Conservation (phyloP, 2,113 vertebrate genomes). For the Stomatorhinus ivindoensis region DNA sequence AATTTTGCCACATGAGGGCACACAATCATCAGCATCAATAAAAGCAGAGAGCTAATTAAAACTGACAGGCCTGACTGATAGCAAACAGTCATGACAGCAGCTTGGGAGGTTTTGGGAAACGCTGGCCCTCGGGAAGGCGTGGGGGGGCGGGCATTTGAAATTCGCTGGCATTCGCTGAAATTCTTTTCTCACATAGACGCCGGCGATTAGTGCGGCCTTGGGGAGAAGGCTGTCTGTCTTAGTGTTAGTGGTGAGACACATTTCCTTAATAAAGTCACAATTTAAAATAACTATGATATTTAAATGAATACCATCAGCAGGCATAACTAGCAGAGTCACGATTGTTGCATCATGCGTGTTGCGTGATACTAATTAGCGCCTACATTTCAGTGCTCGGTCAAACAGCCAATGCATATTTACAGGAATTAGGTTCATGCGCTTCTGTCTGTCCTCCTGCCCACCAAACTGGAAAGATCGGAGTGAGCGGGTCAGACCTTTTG, state of each 20-base stretch:
- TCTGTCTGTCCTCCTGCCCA: not conserved
- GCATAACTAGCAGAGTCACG: not conserved
- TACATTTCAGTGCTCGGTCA: not conserved
- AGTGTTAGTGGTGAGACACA: not conserved
- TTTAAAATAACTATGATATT: not conserved
- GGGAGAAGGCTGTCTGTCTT: not conserved
- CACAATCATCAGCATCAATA: slow-evolving; percentile 29
- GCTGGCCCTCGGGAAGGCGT: not conserved
- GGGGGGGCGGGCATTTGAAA: not conserved
- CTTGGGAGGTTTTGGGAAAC: not conserved
- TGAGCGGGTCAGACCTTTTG: not conserved
- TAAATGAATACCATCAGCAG: not conserved
- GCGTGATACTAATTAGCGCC: not conserved
- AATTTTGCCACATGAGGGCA: slow-evolving; percentile 28
- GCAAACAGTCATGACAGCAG: not conserved
- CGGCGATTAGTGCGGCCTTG: not conserved
- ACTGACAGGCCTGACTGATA: slow-evolving; percentile 2
- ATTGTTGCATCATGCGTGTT: not conserved
- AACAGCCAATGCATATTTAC: not conserved
- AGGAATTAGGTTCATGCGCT: not conserved
- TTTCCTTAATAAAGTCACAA: not conserved
- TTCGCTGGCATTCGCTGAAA: not conserved
- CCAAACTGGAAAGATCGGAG: not conserved
- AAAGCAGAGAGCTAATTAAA: not conserved
- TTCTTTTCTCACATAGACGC: not conserved